phyloP scores from a whole-genome alignment of 2,113 vertebrate genomes.

The Otolemur garnettii region DNA sequence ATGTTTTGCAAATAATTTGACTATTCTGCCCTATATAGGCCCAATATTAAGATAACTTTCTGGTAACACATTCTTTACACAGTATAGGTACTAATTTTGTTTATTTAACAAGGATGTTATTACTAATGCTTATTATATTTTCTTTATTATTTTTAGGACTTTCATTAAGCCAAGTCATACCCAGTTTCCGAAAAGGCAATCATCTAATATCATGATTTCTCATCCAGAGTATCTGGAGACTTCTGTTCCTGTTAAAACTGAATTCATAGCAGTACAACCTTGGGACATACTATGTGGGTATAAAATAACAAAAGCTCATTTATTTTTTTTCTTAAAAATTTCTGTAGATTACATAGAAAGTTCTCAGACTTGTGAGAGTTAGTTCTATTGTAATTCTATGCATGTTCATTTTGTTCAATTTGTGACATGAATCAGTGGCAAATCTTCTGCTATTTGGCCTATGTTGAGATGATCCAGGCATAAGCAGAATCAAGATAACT shows the following conservation, averaged over 20 bases:
- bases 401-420: slow-evolving; percentile 9
- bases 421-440: background rate
- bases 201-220: background rate
- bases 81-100: background rate
- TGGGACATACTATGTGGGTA: background rate
- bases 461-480: background rate
- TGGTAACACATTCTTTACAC: slow-evolving; percentile 19
- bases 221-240: background rate
- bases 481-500: background rate
- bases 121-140: background rate
- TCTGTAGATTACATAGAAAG: background rate
- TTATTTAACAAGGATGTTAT: slow-evolving; percentile 7
- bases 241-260: slow-evolving; percentile 48
- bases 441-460: background rate
- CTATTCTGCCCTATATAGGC: background rate
- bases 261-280: background rate
- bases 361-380: background rate
- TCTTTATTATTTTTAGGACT: background rate
- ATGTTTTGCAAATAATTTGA: background rate
- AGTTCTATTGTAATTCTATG: background rate
- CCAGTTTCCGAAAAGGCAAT: slow-evolving; percentile 39
- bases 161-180: slow-evolving; percentile 1
- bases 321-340: background rate
- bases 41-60: background rate
- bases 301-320: background rate